Percentiles rank a stretch among this genome's conserved stretches.
Conservation (phyloP, 2,888 invertebrate genomes). For the Meandrusa payeni region DNA sequence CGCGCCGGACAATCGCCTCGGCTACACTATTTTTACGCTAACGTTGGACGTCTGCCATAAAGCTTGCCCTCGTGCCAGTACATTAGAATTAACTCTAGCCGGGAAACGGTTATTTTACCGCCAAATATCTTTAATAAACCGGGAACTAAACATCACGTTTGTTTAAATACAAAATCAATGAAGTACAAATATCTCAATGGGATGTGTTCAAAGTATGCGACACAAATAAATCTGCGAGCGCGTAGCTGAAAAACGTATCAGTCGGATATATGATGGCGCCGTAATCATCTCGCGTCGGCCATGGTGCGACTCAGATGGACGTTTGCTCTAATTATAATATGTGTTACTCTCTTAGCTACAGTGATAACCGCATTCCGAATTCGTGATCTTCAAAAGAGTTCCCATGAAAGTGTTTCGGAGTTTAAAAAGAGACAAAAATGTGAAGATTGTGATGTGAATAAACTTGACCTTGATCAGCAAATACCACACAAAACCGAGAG, state of each 20-base stretch:
- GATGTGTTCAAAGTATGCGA: slow-evolving; percentile 45
- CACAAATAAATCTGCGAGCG: slow-evolving; percentile 58
- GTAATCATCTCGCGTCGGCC: slow-evolving; percentile 63
- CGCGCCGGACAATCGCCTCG: slow-evolving; percentile 68
- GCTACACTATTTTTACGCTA: slow-evolving; percentile 72
- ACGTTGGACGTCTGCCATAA: slow-evolving; percentile 71
- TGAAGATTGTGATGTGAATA: slow-evolving; percentile 66
- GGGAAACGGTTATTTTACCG: slow-evolving; percentile 60
- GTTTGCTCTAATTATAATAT: slow-evolving; percentile 72
- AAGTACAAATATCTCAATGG: slow-evolving; percentile 52
- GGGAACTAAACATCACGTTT: slow-evolving; percentile 47
- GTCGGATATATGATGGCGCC: slow-evolving; percentile 70
- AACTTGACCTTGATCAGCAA: slow-evolving; percentile 50
- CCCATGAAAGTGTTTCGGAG: slow-evolving; percentile 43
- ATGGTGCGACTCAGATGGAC: slow-evolving; percentile 74
- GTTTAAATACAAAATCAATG: slow-evolving; percentile 52
- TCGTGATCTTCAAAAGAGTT: slow-evolving; percentile 65
- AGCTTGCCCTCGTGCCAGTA: slow-evolving; percentile 82
- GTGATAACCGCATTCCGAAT: slow-evolving; percentile 78
- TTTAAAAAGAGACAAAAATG: slow-evolving; percentile 55
- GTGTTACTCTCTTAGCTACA: slow-evolving; percentile 69
- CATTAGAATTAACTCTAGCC: slow-evolving; percentile 83
- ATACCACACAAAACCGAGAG: slow-evolving; percentile 60
- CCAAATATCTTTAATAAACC: slow-evolving; percentile 46
- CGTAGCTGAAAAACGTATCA: slow-evolving; percentile 42